Conservation (phyloP, 2,797 vertebrate species). For the Hyperoplus immaculatus region DNA sequence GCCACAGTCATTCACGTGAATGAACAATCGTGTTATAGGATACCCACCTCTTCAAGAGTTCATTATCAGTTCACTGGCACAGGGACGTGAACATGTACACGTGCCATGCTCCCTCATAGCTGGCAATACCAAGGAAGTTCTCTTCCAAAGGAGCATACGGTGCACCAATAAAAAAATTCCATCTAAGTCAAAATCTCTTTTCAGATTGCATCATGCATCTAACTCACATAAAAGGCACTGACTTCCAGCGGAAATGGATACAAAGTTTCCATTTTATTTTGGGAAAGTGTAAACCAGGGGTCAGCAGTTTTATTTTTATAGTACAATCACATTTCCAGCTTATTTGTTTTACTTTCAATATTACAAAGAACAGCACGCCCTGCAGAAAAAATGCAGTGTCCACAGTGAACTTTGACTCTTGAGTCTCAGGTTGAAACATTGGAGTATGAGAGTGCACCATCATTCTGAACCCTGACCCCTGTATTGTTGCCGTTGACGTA, state of each 20-base stretch:
- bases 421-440: neutral
- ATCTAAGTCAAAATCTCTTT: neutral
- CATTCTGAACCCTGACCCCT: neutral
- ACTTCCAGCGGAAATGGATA: neutral
- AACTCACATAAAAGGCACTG: too few relatives aligned
- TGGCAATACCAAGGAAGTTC: constrained; percentile 3
- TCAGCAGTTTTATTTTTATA: too few relatives aligned
- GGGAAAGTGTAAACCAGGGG: neutral
- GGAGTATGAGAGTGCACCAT: neutral
- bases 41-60: neutral
- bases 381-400: fast-evolving
- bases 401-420: neutral
- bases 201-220: neutral
- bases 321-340: too few relatives aligned
- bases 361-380: neutral
- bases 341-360: neutral
- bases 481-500: neutral
- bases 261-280: neutral
- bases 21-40: too few relatives aligned
- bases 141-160: neutral
- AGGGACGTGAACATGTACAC: too few relatives aligned
- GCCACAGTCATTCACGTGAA: neutral
- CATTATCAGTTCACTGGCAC: neutral
- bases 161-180: neutral
- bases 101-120: too few relatives aligned